Evolutionary conservation across 2,113 vertebrate species (phyloP), one percentile per base, ranked within the genome.

Genomic region (Sprattus sprattus): DNA sequence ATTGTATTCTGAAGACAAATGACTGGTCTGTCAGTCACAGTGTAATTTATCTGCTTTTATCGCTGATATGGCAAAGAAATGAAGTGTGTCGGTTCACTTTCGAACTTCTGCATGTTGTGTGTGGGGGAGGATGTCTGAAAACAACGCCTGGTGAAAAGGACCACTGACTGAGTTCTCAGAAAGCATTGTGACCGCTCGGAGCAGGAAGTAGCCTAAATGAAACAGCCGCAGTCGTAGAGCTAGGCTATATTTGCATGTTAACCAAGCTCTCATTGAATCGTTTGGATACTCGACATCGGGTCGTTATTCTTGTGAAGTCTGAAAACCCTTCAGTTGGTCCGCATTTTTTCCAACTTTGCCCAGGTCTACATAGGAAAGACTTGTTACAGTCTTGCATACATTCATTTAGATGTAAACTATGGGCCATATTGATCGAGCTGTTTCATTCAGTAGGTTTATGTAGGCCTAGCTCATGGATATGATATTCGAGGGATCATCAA

Each of bases 401-500:
- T 49, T 49, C 9, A 49, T 49, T 49, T 11, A 9, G 9, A 11
- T 49, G 47, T 11, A 49, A 39, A 39, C 39, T 39, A 39, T 39
- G 39, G 39, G 1, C 39, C 39, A 1, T 39, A 1, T 1, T 39
- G 47, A 49, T 9, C 9, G 47, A 49, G 47, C 47, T 49, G 47
- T 9, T 49, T 49, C 47, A 49, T 49, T 39, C 39, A 1, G 13
- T 49, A 49, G 47, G 13, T 49, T 49, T 11, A 49, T 49, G 47
- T 49, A 49, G 39, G 39, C 39, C 39, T 9, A 49, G 52, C 2
- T 54, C 18, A 54, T 54, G 18, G 52, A 16, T 54, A 54, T 54
- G 52, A 20, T 54, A 60, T 83, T 87, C 81, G 67, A 90, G 87
- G 89, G 91, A 94, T 94, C 92, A 94, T 94, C 92, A 93, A 93